These are phyloP conservation scores for Typhlichthys eigenmanni DNA, from an alignment of 2,797 vertebrate species.

Conservation along the genomic window DNA sequence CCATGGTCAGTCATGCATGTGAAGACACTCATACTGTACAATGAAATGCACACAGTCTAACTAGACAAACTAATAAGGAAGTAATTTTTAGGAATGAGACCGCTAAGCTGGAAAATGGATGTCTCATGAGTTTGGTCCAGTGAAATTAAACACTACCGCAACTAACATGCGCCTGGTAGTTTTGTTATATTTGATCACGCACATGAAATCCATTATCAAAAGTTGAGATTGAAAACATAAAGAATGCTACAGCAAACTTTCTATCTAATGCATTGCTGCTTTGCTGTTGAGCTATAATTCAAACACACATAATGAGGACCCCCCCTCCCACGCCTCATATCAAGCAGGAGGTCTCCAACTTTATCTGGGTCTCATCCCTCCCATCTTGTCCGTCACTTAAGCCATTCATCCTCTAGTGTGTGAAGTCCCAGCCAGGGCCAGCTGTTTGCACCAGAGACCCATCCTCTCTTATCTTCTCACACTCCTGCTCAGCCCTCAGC, in stretches of 20 bases:
- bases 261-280: too few relatives aligned
- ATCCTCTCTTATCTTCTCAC: constrained; percentile 58
- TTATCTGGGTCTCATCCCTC: constrained; percentile 12
- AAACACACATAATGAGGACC: background rate
- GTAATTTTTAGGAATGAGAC: too few relatives aligned
- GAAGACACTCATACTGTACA: constrained; percentile 5
- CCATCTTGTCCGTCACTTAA: constrained; percentile 5
- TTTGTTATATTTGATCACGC: too few relatives aligned
- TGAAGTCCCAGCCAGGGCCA: constrained; percentile 66
- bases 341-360: constrained; percentile 25
- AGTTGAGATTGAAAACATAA: too few relatives aligned
- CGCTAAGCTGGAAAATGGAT: too few relatives aligned
- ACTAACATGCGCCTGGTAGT: too few relatives aligned
- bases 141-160: too few relatives aligned
- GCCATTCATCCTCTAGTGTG: constrained; percentile 45
- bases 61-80: too few relatives aligned
- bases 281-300: too few relatives aligned
- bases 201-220: too few relatives aligned
- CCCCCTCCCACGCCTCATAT: background rate
- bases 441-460: constrained; percentile 67
- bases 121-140: too few relatives aligned
- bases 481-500: constrained; percentile 23
- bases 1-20: constrained; percentile 21
- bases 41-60: background rate
- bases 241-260: too few relatives aligned